Percentiles rank a stretch among this genome's conserved stretches.
Evolutionary conservation across 1,140 invertebrate genomes (phyloP).

Genomic region (Luehdorfia chinensis): DNA sequence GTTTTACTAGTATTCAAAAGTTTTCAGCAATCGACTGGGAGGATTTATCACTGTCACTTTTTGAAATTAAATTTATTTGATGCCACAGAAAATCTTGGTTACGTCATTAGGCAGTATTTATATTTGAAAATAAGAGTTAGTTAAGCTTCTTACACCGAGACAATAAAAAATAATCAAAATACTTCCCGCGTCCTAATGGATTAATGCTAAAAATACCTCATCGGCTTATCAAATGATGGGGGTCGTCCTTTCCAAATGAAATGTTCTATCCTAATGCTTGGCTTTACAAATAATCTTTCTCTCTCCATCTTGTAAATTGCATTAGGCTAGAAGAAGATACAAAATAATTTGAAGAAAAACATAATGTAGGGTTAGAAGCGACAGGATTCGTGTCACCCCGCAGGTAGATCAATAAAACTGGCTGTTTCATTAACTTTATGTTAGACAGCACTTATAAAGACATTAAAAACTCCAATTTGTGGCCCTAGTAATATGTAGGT

Average conservation of each 20-base stretch:
- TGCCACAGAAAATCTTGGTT: no score
- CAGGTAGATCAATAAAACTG: slow-evolving; percentile 75
- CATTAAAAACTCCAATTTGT: slow-evolving; percentile 64
- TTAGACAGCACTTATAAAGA: slow-evolving; percentile 73
- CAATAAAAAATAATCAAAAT: slow-evolving; percentile 44
- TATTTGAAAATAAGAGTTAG: no score
- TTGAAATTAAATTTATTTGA: no score
- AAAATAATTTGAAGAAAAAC: slow-evolving; percentile 69
- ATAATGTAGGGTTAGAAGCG: slow-evolving; percentile 62
- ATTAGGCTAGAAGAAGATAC: slow-evolving; percentile 31
- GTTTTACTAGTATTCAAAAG: no score
- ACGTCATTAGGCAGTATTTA: no score
- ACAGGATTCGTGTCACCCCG: slow-evolving; percentile 57
- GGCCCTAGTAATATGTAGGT: slow-evolving; percentile 40
- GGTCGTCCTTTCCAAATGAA: slow-evolving; percentile 66
- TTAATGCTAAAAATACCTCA: slow-evolving; percentile 68
- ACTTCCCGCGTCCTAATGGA: slow-evolving; percentile 58
- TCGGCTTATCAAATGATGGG: slow-evolving; percentile 72
- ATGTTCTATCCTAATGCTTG: slow-evolving; percentile 56
- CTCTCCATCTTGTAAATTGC: slow-evolving; percentile 23
- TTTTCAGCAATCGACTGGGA: no score
- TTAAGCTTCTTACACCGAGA: no score
- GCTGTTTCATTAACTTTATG: slow-evolving; percentile 71
- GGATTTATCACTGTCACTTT: no score
- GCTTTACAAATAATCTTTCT: slow-evolving; percentile 34